These are phyloP conservation scores for Lampris incognitus DNA, from an alignment of 2,113 vertebrate species.

Conservation along the genomic window DNA sequence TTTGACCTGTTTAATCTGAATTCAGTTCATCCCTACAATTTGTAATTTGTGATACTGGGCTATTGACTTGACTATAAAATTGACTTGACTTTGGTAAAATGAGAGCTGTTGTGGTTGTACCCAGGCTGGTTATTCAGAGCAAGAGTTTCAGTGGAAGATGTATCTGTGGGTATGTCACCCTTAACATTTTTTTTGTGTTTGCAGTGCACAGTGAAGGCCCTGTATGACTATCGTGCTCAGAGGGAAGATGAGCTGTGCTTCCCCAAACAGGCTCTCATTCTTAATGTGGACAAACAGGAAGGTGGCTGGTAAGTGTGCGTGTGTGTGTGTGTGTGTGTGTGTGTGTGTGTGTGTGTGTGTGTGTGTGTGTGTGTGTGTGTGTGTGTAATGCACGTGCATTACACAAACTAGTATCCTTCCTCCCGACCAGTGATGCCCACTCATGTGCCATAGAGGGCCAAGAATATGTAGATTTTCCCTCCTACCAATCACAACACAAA, in stretches of 20 bases:
- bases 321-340: neutral
- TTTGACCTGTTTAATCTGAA: too few relatives aligned
- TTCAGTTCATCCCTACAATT: too few relatives aligned
- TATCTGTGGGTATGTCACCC: neutral
- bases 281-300: constrained; percentile 89
- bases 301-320: constrained; percentile 85
- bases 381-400: neutral
- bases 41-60: too few relatives aligned
- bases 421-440: too few relatives aligned
- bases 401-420: neutral
- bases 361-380: neutral
- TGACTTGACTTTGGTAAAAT: too few relatives aligned
- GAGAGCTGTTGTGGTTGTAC: too few relatives aligned
- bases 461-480: too few relatives aligned
- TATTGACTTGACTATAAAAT: too few relatives aligned
- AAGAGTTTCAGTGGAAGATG: too few relatives aligned
- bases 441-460: too few relatives aligned
- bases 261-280: constrained; percentile 90
- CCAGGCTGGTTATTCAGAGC: too few relatives aligned
- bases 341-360: neutral
- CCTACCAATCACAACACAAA: too few relatives aligned
- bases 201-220: constrained; percentile 88
- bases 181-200: constrained; percentile 11
- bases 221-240: constrained; percentile 89
- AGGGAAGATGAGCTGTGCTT: constrained; percentile 90